A percentile compares a stretch with the other conserved stretches of the same genome.
Evolutionary conservation across 2,888 invertebrate species (phyloP).

Genomic region (Arge pagana): DNA sequence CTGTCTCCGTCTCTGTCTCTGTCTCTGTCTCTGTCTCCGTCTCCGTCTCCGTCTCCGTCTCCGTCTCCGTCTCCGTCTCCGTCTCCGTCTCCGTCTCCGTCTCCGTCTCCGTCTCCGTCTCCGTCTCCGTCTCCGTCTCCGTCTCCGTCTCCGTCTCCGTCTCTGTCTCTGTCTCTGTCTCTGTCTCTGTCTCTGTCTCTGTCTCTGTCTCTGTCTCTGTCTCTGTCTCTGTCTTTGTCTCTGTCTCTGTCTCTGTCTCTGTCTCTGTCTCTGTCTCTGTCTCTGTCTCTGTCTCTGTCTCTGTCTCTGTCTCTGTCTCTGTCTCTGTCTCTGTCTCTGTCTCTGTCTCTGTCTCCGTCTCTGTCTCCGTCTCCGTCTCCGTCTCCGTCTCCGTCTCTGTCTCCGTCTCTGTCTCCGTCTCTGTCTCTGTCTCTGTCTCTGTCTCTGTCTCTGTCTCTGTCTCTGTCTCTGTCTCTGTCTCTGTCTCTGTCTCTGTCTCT

Average conservation of each 20-base stretch:
- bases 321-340: background rate
- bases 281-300: background rate
- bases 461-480: background rate
- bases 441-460: background rate
- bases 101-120: background rate
- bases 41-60: background rate
- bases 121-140: background rate
- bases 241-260: conserved; percentile 7
- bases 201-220: conserved; percentile 6
- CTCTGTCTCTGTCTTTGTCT: background rate
- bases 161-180: conserved; percentile 2
- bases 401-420: too few relatives aligned
- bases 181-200: conserved; percentile 8
- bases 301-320: background rate
- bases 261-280: conserved; percentile 1
- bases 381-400: too few relatives aligned
- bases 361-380: too few relatives aligned
- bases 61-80: background rate
- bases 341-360: too few relatives aligned
- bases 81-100: background rate
- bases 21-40: too few relatives aligned
- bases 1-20: too few relatives aligned
- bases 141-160: background rate
- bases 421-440: background rate
- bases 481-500: background rate